Evolutionary conservation across 2,797 vertebrate genomes (phyloP).

Genomic region (Amazona finschi): DNA sequence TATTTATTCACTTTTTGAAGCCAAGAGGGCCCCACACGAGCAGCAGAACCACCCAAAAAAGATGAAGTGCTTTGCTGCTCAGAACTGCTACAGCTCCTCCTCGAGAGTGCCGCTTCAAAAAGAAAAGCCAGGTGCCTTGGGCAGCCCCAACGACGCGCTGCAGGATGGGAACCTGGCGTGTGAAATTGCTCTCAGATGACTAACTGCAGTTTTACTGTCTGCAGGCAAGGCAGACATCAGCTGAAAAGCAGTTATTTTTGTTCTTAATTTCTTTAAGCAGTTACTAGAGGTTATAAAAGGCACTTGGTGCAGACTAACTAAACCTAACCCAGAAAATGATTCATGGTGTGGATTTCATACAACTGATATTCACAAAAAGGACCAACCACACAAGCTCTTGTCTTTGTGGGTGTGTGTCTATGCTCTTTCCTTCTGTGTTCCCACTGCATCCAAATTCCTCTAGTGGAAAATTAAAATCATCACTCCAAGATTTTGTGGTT

Average conservation of each 20-base stretch:
- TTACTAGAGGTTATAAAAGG: neutral
- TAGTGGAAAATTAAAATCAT: conserved; percentile 3
- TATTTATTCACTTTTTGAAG: neutral
- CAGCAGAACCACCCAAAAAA: neutral
- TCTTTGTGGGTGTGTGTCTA: neutral
- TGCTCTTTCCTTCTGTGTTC: neutral
- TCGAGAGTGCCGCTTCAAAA: neutral
- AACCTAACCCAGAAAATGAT: neutral
- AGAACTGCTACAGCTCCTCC: neutral
- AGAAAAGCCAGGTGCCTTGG: neutral
- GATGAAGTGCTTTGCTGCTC: neutral
- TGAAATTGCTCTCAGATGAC: neutral
- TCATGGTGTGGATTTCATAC: neutral
- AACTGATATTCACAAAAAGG: neutral
- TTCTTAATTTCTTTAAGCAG: neutral
- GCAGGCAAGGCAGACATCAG: neutral
- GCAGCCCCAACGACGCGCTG: neutral
- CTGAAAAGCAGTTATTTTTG: neutral
- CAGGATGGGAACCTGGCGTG: neutral
- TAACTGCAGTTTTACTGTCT: neutral
- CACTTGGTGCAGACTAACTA: neutral
- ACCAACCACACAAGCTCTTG: neutral
- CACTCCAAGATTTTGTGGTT: neutral
- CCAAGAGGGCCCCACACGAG: neutral
- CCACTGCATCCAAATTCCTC: neutral